Evolutionary conservation across 2,113 vertebrate species (phyloP), one percentile per base, ranked within the genome.

Genomic region (Lontra canadensis): DNA sequence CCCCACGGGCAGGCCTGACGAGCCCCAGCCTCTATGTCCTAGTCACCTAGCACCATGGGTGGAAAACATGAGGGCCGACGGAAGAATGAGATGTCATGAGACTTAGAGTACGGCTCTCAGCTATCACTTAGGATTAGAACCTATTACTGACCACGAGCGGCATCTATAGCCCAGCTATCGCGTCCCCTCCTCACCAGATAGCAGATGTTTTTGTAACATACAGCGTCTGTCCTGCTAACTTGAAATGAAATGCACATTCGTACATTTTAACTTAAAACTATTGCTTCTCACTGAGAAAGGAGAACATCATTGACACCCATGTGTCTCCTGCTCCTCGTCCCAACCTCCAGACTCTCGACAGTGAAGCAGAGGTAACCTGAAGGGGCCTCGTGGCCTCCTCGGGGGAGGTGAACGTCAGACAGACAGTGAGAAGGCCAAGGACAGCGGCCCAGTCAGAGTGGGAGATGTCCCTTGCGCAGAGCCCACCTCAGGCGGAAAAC

Each of bases 151-250:
- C 26, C n/a, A 3, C 11, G 23, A 4, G 6, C 8, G 15, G 49
- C n/a, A 13, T 8, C 55, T 7, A 15, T 5, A 20, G 29, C 23
- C 0, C 0, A n/a, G 89, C 65, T 1, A 11, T 6, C 1, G 67
- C 20, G 21, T 7, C 26, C 39, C 36, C 29, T 63, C 0, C 55
- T 23, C 44, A 1, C 44, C 44, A 6, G 29, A 34, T 0, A 5
- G 0, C 20, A 20, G 8, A 20, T 0, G 0, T 44, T 52, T 11
- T 3, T 55, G 14, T n/a, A 7, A 39, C 52, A 6, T 0, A 1
- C 0, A 15, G 12, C 36, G 2, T 34, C 21, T n/a, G 47, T n/a
- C 31, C 94, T 7, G 47, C 26, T 10, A 23, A 36, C 17, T 44
- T 2, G 6, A 42, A 44, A 15, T 6, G 29, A 52, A 42, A 42